Conservation (phyloP, 1,140 invertebrate species). For the Drosophila carrolli region DNA sequence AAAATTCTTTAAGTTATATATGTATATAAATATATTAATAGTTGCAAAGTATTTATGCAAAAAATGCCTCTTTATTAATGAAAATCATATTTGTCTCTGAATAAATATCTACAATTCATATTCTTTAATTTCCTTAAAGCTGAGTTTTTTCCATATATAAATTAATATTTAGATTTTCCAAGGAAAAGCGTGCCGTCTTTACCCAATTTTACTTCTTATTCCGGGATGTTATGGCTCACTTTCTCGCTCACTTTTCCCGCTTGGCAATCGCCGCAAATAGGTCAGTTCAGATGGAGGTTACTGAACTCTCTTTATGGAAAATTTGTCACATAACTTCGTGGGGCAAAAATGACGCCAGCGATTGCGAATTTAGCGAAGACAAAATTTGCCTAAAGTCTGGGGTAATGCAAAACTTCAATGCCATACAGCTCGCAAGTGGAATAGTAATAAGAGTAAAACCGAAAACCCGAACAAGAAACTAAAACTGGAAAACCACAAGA, state of each 20-base stretch:
- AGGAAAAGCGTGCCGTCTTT: slow-evolving; percentile 3
- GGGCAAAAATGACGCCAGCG: slow-evolving; percentile 6
- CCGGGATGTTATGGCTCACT: slow-evolving; percentile 19
- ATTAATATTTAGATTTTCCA: background rate
- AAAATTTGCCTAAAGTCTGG: slow-evolving; percentile 16
- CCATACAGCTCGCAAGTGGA: slow-evolving; percentile 48
- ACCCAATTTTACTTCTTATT: slow-evolving; percentile 8
- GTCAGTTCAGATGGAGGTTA: slow-evolving; percentile 50
- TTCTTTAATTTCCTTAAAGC: background rate
- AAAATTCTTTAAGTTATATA: background rate
- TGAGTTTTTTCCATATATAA: background rate
- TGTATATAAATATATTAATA: too few species aligned
- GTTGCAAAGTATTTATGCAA: too few species aligned
- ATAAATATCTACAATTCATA: background rate
- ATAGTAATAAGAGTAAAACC: slow-evolving; percentile 52
- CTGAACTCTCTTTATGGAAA: slow-evolving; percentile 50
- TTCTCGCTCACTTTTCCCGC: slow-evolving; percentile 18
- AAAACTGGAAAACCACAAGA: slow-evolving; percentile 66
- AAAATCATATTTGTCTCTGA: too few species aligned
- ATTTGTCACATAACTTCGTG: slow-evolving; percentile 47
- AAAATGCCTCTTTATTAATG: background rate
- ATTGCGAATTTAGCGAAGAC: slow-evolving; percentile 9
- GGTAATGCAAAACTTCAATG: slow-evolving; percentile 71
- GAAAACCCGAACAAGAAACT: slow-evolving; percentile 50
- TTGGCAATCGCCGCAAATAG: slow-evolving; percentile 39